Conservation (phyloP, 2,888 invertebrate genomes). For the Hypsopygia costalis region DNA sequence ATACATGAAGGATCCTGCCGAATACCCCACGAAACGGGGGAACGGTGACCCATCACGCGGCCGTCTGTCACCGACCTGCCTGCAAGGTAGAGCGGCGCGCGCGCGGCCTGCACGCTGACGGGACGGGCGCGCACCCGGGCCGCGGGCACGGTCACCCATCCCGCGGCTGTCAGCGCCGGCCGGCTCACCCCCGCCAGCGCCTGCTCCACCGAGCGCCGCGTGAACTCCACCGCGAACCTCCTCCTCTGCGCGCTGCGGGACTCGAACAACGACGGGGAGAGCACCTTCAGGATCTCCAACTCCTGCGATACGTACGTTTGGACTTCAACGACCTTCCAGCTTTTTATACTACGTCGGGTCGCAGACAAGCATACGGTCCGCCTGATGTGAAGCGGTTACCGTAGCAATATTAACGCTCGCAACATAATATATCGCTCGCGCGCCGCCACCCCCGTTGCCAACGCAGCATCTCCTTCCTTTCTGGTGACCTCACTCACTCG, state of each 20-base stretch:
- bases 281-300: conserved; percentile 53
- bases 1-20: too few relatives aligned
- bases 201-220: conserved; percentile 83
- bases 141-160: conserved; percentile 44
- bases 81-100: conserved; percentile 83
- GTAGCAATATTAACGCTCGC: too few relatives aligned
- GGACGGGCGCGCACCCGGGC: conserved; percentile 60
- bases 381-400: too few relatives aligned
- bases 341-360: too few relatives aligned
- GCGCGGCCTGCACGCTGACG: conserved; percentile 74
- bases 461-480: too few relatives aligned
- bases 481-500: too few relatives aligned
- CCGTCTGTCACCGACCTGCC: conserved; percentile 64
- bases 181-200: conserved; percentile 65
- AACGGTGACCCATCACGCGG: neutral
- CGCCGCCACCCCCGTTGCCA: too few relatives aligned
- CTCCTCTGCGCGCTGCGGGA: conserved; percentile 51
- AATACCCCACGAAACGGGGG: too few relatives aligned
- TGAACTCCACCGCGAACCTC: conserved; percentile 76
- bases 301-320: too few relatives aligned
- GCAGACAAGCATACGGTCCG: too few relatives aligned
- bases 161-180: conserved; percentile 33
- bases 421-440: too few relatives aligned
- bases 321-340: too few relatives aligned
- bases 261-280: conserved; percentile 65